A percentile compares a stretch with the other conserved stretches of the same genome.
Evolutionary conservation across 1,140 invertebrate genomes (phyloP).

Genomic region (Zaprionus kolodkinae): DNA sequence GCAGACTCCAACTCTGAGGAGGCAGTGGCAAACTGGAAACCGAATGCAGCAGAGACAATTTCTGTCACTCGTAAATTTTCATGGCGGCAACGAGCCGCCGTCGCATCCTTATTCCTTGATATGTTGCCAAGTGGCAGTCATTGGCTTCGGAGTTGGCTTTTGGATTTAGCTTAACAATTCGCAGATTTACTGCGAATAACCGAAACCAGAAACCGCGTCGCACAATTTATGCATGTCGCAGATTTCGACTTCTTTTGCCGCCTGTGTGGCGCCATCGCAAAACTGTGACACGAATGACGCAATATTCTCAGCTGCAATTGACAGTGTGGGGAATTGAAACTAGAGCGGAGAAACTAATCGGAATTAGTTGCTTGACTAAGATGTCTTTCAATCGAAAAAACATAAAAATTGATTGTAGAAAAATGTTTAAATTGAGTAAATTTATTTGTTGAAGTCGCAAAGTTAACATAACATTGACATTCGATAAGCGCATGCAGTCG

Average conservation of each 20-base stretch:
- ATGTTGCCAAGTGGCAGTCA: constrained; percentile 77
- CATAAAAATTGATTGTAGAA: no score
- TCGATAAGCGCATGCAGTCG: no score
- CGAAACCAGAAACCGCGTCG: constrained; percentile 50
- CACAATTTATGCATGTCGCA: constrained; percentile 69
- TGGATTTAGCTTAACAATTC: constrained; percentile 71
- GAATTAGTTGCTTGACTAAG: no score
- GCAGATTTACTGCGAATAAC: constrained; percentile 61
- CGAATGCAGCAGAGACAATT: constrained; percentile 68
- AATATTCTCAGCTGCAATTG: constrained; percentile 40
- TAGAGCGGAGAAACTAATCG: background rate
- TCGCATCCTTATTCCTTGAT: constrained; percentile 64
- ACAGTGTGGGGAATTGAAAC: constrained; percentile 29
- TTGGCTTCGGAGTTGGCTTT: constrained; percentile 67
- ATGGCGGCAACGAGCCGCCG: constrained; percentile 76
- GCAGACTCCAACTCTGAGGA: background rate
- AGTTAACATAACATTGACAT: no score
- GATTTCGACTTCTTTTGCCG: constrained; percentile 54
- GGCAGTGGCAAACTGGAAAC: constrained; percentile 39
- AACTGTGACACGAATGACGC: constrained; percentile 45
- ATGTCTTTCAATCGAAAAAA: no score
- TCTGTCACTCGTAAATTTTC: constrained; percentile 77
- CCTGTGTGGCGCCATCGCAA: constrained; percentile 58
- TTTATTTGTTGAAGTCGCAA: no score
- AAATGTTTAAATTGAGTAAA: no score